These are phyloP conservation scores for Microctenopoma stevenorrisi DNA, from an alignment of 2,797 vertebrate species.

Conservation along the genomic window DNA sequence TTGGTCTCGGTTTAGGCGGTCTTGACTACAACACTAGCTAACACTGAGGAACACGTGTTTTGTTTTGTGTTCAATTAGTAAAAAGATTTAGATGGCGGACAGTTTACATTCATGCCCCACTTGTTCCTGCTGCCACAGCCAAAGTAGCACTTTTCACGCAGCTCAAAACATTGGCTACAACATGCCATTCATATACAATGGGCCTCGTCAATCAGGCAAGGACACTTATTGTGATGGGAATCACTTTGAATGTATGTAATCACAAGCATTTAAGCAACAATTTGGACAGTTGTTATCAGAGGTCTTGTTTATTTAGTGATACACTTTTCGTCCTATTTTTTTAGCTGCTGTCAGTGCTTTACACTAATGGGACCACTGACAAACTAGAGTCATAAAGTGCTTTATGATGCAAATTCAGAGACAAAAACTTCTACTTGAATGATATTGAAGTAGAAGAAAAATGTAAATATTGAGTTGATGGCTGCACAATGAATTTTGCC, in stretches of 20 bases:
- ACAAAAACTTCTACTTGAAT: slow-evolving; percentile 43
- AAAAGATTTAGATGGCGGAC: neutral
- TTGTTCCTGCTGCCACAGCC: neutral
- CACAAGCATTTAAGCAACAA: slow-evolving; percentile 29
- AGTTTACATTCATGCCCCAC: neutral
- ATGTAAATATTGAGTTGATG: slow-evolving; percentile 32
- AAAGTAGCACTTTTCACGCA: slow-evolving; percentile 6
- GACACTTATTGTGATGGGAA: slow-evolving; percentile 36
- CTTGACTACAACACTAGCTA: neutral
- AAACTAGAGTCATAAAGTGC: slow-evolving; percentile 45
- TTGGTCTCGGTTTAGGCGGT: too few species aligned
- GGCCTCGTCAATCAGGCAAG: neutral
- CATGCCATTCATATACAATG: slow-evolving; percentile 25
- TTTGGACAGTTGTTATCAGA: slow-evolving; percentile 22
- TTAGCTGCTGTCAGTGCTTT: slow-evolving; percentile 47
- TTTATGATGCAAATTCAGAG: slow-evolving; percentile 40
- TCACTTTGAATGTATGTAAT: slow-evolving; percentile 50
- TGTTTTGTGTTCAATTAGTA: neutral
- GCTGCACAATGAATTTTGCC: slow-evolving; percentile 30
- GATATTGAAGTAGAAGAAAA: slow-evolving; percentile 35
- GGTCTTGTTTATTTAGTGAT: slow-evolving; percentile 38
- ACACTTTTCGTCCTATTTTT: slow-evolving; percentile 25
- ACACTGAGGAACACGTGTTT: neutral
- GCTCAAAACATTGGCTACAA: slow-evolving; percentile 15
- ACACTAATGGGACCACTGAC: slow-evolving; percentile 48